Base-by-base conservation (phyloP, 2,113 vertebrate species). In the Silurus asotus region DNA sequence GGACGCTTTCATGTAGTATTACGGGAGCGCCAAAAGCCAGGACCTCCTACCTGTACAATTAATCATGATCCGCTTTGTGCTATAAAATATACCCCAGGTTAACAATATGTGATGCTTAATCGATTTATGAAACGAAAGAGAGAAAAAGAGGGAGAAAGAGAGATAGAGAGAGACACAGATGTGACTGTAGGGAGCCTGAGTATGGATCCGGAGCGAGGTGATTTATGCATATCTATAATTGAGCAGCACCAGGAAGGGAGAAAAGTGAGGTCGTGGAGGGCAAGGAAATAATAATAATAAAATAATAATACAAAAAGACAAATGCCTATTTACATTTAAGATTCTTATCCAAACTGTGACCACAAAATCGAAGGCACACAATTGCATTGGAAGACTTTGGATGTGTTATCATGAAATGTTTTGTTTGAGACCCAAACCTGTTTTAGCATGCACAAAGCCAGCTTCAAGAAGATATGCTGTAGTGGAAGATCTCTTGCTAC, bases 211-310 rank as follows among this genome's bases (percentile, higher is more conserved):
- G 81, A 81, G 83, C 56, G 62, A 89, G 86, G 84, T 93, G 89
- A 93, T 94, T 90, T 93, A 88, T 79, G 83, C 74, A 45, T 76
- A 93, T 95, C 87, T 89, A 93, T 95, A 89, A 95, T 94, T 94
- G 88, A 94, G 5, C 89, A 92, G 90, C 84, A 80, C 81, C 78
- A 49, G 88, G 88, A 58, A 64, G 56, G 28, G 8, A 59, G 61
- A 49, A 77, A 56, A 17, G 58, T 4, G 23, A 72, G 23, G 49
- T 65, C 8, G n/a, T 77, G n/a, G n/a, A 76, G 25, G 45, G 56
- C 20, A 9, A 74, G 37, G 37, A 37, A 37, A 37, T 37, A 37
- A 37, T 37, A 37, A 37, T 37, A 37, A 37, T 37, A 37, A 37
- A 37, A 37, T 37, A 37, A 37, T 37, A 37, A 37, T 37, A 37